Conservation (phyloP, 2,113 vertebrate species). For the Apistogramma diplotaenia region DNA sequence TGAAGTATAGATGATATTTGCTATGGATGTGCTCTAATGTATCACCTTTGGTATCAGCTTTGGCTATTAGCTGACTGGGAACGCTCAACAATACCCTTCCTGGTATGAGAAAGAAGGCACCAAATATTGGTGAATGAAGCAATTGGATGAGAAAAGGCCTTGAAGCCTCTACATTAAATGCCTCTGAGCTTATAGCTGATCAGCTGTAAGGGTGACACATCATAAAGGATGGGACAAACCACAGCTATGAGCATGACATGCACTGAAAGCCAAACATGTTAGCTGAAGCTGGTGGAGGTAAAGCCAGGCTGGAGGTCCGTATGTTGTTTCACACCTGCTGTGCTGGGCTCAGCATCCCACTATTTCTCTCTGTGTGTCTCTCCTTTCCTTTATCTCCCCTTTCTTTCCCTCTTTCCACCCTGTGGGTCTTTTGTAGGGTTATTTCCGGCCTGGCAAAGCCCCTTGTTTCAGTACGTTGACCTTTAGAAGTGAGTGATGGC, state of each 20-base stretch:
- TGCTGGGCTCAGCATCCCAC: conserved; percentile 33
- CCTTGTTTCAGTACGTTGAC: conserved; percentile 71
- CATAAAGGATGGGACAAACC: neutral
- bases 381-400: conserved; percentile 19
- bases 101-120: neutral
- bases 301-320: conserved; percentile 9
- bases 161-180: neutral
- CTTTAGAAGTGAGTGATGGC: conserved; percentile 73
- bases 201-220: neutral
- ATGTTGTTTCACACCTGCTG: conserved; percentile 14
- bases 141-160: neutral
- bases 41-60: neutral
- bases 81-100: neutral
- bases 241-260: neutral
- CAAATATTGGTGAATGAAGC: neutral
- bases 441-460: conserved; percentile 60
- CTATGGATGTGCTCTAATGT: neutral
- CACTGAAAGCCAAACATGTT: neutral
- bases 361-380: conserved; percentile 3
- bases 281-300: neutral
- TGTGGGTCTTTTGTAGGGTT: conserved; percentile 67
- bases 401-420: conserved; percentile 2
- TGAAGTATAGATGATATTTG: no score
- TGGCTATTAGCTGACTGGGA: neutral
- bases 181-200: neutral